Evolutionary conservation across 2,888 invertebrate species (phyloP), one percentile per base, ranked within the genome.

Genomic region (Dendrolimus houi): DNA sequence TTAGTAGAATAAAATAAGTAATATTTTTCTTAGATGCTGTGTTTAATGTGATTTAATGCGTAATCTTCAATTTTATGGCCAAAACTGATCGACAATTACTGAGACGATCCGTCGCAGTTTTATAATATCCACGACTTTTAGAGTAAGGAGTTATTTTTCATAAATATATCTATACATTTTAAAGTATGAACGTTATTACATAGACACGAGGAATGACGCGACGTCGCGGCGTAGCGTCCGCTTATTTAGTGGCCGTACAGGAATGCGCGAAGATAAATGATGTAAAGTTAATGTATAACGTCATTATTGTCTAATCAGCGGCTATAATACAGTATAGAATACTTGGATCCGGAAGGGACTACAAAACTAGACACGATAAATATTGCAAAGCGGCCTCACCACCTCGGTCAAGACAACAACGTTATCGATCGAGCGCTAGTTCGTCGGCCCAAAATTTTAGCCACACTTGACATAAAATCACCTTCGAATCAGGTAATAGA

Each of bases 401-500:
- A 74, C 69, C 71, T 47, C 74, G 71, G 74, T 67, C 74, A 79
- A 76, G 84, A 85, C 84, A 85, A 86, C 85, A 84, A 87, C 83
- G 80, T 83, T 88, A 90, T 90, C 85, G 89, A 90, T 89, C 89
- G 88, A 62, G 64, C 77, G 79, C 78, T 81, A 81, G 75, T 76
- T 80, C 72, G 72, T 70, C 69, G 71, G 69, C 69, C 75, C 82
- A 80, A 80, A 63, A 55, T 71, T 76, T 78, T 68, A 29, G 29
- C 29, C 29, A 29, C 29, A 29, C 29, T 62, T 82, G 71, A 82
- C 79, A 81, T 71, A 83, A 82, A 83, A 73, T 65, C 61, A 64
- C 59, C 59, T 60, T 59, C 58, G 56, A 63, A 64, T 55, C 40
- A 55, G 57, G 57, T 59, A 42, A 60, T 54, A 58, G 60, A 60